Base-by-base conservation (phyloP, 2,113 vertebrate species). In the Leucopsar rothschildi region DNA sequence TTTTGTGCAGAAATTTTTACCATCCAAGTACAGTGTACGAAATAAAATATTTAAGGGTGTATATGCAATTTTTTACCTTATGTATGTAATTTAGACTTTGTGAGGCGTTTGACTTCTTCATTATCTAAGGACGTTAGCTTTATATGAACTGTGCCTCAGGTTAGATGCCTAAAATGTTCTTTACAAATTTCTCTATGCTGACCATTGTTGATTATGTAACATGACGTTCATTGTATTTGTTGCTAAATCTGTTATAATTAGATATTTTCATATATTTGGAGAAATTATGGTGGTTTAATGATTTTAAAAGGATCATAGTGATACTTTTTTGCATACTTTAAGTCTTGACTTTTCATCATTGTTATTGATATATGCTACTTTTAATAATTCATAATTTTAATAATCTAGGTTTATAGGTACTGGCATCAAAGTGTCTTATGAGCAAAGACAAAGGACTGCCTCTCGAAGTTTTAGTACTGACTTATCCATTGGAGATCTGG, bases 351-450 rank as follows among this genome's bases (percentile, higher is more conserved):
- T 94, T 59, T 86, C 9, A 9, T 70, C 14, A 16, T 55, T 50
- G n/a, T 77, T 88, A 27, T 5, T 44, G 21, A 7, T 87, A 75
- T 69, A 23, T 92, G 33, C 35, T 73, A 24, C 55, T 88, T 93
- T 25, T 81, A 18, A 2, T 70, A 79, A 82, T 70, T 72, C 1
- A 10, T 76, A 27, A 47, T 93, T 96, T 92, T 85, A 27, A 28
- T 93, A 61, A 96, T 89, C 86, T 93, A 99, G 99, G 85, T 99
- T 99, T 95, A 98, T 99, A 97, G 98, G 98, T 84, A 98, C 98
- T 84, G 98, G 97, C 76, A 97, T 99, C 90, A 99, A 98, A 97
- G 97, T 99, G 49, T 98, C 97, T 64, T 99, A 99, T 60, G 99
- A 99, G 78, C 99, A 99, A 91, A 98, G 99, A 72, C 99, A 99